Conservation (phyloP, 1,140 invertebrate genomes). For the Monomorium pharaonis region DNA sequence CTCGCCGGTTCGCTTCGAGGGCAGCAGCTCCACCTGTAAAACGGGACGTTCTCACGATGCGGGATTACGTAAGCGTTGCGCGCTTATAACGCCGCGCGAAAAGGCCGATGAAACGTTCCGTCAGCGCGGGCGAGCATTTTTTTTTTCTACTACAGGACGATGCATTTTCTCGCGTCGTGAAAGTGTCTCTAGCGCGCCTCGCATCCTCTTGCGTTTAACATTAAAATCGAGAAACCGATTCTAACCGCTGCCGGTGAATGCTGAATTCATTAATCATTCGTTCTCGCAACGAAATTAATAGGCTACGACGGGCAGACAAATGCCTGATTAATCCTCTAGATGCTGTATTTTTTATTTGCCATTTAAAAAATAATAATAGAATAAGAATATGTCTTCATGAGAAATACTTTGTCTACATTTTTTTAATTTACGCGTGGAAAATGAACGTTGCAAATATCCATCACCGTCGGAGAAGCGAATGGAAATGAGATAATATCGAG, state of each 20-base stretch:
- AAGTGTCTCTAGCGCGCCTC: constrained; percentile 9
- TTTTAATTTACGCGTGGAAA: too few species aligned
- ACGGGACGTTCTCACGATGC: constrained; percentile 71
- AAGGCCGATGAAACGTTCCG: constrained; percentile 57
- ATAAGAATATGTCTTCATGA: too few species aligned
- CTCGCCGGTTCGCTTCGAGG: constrained; percentile 74
- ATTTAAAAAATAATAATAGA: too few species aligned
- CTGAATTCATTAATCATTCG: background rate
- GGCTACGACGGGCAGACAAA: background rate
- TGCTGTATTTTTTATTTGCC: too few species aligned
- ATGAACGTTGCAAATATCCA: too few species aligned
- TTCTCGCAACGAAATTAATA: background rate
- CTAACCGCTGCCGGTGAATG: background rate
- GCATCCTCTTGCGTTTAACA: constrained; percentile 17
- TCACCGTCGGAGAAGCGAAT: background rate
- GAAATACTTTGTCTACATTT: too few species aligned
- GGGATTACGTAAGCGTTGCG: constrained; percentile 58
- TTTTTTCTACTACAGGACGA: constrained; percentile 33
- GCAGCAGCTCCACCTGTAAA: constrained; percentile 76
- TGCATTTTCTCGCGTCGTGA: constrained; percentile 46
- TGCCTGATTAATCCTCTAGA: background rate
- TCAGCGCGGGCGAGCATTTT: background rate
- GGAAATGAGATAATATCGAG: background rate
- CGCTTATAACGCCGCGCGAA: constrained; percentile 35
- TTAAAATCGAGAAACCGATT: background rate